Evolutionary conservation across 2,888 invertebrate genomes (phyloP), one percentile per base, ranked within the genome.

Genomic region (Spatulosminthurus flaviceps): DNA sequence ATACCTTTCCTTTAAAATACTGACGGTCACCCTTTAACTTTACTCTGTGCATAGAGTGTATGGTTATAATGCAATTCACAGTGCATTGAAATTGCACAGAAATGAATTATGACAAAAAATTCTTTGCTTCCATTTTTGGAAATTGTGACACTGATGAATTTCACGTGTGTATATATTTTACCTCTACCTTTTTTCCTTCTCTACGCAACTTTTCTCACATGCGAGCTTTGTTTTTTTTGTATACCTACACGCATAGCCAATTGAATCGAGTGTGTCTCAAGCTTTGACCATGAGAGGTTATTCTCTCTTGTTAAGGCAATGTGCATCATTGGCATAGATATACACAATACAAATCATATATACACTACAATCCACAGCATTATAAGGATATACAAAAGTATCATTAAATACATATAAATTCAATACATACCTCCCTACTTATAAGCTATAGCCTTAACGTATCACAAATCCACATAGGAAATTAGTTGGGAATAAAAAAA

Each of bases 61-160:
- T 34, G 34, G 34, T 13, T 24, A 16, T 24, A 64, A 24, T 64
- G 66, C 66, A 64, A 13, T 75, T 21, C 26, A 9, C 26, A n/a
- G n/a, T 22, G 43, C 43, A 76, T 22, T 51, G 4, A 4, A 22
- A 64, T 51, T 76, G 76, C 76, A n/a, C n/a, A 76, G 64, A 76
- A 76, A 76, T 76, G 76, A 76, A 76, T 67, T 76, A 76, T 76
- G 66, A 28, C 9, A 76, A 76, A 76, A 76, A 67, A 67, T 76
- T 74, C 74, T 76, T 76, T 76, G 67, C 64, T 76, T 66, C 76
- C 76, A 76, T 76, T 76, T 76, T 67, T 26, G 76, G 76, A 67
- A 28, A 67, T 61, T 66, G 67, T 76, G 76, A 66, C 42, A 43
- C 76, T 64, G 24, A 76, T 76, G 42, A 76, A 76, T 76, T 76